Evolutionary conservation across 2,797 vertebrate genomes (phyloP).

Genomic region (Anas capensis): DNA sequence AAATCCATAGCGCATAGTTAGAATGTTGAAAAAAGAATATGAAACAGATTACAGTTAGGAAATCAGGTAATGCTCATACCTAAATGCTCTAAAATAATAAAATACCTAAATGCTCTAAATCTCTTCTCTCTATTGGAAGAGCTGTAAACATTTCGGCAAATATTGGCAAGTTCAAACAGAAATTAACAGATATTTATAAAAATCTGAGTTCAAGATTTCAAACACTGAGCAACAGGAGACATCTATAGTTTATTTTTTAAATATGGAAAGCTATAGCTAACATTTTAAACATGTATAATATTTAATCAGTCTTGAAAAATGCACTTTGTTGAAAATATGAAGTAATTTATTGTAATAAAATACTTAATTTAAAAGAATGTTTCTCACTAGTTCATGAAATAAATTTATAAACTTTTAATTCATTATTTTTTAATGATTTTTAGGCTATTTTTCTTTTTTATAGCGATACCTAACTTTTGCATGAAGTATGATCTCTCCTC

Average conservation of each 20-base stretch:
- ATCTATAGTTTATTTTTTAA: background rate
- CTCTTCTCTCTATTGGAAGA: background rate
- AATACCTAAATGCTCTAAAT: background rate
- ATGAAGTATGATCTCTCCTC: background rate
- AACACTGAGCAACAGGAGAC: background rate
- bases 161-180: background rate
- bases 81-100: no score
- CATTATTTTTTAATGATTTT: slow-evolving; percentile 1
- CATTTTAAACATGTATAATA: background rate
- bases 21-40: background rate
- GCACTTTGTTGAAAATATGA: background rate
- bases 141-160: background rate
- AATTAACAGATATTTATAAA: background rate
- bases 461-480: background rate
- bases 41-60: background rate
- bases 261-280: background rate
- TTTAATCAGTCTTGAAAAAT: background rate
- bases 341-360: background rate
- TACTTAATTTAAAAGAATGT: background rate
- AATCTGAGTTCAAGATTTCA: background rate
- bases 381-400: slow-evolving; percentile 9
- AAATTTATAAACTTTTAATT: background rate
- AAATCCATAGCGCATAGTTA: background rate
- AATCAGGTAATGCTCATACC: background rate
- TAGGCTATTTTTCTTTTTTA: slow-evolving; percentile 11